Base-by-base conservation (phyloP, 2,888 invertebrate species). In the Drosophila nr. perissopoda region DNA sequence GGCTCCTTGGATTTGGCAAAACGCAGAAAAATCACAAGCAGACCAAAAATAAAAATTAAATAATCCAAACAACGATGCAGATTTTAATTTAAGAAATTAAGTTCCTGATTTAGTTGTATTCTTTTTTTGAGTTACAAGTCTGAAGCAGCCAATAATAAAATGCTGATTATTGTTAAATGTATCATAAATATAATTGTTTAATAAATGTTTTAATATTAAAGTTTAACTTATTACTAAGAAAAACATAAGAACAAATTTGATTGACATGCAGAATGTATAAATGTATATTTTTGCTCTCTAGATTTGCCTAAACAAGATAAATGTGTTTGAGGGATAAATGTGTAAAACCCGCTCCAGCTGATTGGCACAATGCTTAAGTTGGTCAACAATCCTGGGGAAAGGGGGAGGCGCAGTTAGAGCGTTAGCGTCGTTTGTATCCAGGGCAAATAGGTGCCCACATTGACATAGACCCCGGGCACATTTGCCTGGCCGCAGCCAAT, bases 391-490 rank as follows among this genome's bases (percentile, higher is more conserved):
- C 1, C 13, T 25, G 25, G 16, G 8, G 0, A 45, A 45, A 2
- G 2, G 21, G 1, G 16, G 16, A 8, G 16, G 11, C 2, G 4
- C n/a, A 5, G 16, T 58, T 74, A 87, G 8, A 85, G 58, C 2
- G 86, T 84, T 42, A 91, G 75, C 11, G 91, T 91, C 4, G 90
- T 93, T 80, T 95, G 94, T 92, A 96, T 96, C 96, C 96, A 97
- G 5, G 95, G 93, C 54, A 95, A 89, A 77, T 95, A 95, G 31
- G 94, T 95, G 8, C 95, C 95, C 2, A 97, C 94, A 87, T 96
- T 96, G 31, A 96, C 96, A 89, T 97, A 97, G 27, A 96, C 97
- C 0, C 96, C 97, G 0, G 97, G 96, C 8, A 97, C 95, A 68
- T 95, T 95, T 1, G 95, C 92, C 76, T 93, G 94, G 0, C 96